Percentiles rank a stretch among this genome's conserved stretches.
These are phyloP conservation scores for Epizoanthus illoricatus DNA, from an alignment of 92 coral and sea anemone species.

Conservation along the genomic window DNA sequence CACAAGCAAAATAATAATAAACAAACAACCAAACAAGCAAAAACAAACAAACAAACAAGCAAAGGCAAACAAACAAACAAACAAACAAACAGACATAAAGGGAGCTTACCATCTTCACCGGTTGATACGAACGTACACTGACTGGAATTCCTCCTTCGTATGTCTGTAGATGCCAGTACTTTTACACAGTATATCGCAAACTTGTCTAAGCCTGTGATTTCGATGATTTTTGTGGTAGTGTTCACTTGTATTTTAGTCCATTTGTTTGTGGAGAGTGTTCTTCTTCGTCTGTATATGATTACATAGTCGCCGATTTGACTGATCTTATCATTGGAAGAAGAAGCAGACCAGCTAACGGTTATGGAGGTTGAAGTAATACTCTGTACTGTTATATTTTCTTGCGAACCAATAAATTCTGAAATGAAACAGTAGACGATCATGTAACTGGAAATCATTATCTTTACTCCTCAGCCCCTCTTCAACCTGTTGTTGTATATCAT, in stretches of 20 bases:
- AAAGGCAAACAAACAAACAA: too few relatives aligned
- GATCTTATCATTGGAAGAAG: not conserved
- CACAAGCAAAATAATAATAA: too few relatives aligned
- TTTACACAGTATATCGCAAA: constrained; percentile 2
- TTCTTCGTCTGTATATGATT: not conserved
- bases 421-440: not conserved
- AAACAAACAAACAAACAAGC: too few relatives aligned
- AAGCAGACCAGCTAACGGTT: not conserved
- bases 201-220: not conserved
- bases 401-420: not conserved
- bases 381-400: not conserved
- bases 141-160: not conserved
- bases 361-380: not conserved
- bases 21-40: too few relatives aligned
- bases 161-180: not conserved
- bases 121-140: not conserved
- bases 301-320: not conserved
- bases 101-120: not conserved
- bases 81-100: not conserved
- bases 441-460: not conserved
- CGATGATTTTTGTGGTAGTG: not conserved
- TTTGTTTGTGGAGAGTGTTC: not conserved
- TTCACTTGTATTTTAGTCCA: not conserved
- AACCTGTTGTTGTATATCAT: too few relatives aligned
- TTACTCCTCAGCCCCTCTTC: too few relatives aligned